Base-by-base conservation (phyloP, 2,797 vertebrate species). In the Microctenopoma lineatum region DNA sequence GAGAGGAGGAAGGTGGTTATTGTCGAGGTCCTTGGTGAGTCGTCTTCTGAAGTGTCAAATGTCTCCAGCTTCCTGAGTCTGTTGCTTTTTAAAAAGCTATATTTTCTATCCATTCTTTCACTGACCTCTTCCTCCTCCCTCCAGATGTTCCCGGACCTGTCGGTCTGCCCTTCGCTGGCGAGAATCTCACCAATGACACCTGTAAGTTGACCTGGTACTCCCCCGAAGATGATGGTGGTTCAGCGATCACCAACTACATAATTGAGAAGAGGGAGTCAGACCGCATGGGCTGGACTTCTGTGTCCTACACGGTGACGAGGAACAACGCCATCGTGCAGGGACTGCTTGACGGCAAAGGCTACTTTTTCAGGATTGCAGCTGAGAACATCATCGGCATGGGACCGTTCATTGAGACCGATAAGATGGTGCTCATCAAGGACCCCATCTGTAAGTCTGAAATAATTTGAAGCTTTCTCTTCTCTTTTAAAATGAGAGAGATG, bases 381-480 rank as follows among this genome's bases (percentile, higher is more conserved):
- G 98, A 99, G 91, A 99, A 99, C 89, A 97, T 96, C 70, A 97
- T 99, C 50, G 98, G 98, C 90, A 97, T 98, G 94, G 98, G 98
- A 55, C 98, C 98, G 0, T 99, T 97, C 83, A 93, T 93, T 25
- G 96, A 98, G 83, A 98, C 95, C 0, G 79, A 93, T 62, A 92
- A 92, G 65, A 95, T 96, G 84, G 92, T 98, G 79, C 80, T 96
- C 65, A 97, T 99, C 84, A 96, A 95, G 92, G 96, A 98, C 72
- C 97, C 97, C 64, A 94, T 98, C 88, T 97, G 98, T 99, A 93
- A 92, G 97, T 87, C 34, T 39, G 25, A 34, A 44, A 29, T 13
- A 5, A 27, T 39, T 38, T 26, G 1, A 11, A 10, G 21, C 4
- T 15, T 16, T 4, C 6, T 44, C 6, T 2, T 41, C 13, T 41